A percentile compares a stretch with the other conserved stretches of the same genome.
Conservation (phyloP, 2,888 invertebrate genomes). For the Apamea crenata region DNA sequence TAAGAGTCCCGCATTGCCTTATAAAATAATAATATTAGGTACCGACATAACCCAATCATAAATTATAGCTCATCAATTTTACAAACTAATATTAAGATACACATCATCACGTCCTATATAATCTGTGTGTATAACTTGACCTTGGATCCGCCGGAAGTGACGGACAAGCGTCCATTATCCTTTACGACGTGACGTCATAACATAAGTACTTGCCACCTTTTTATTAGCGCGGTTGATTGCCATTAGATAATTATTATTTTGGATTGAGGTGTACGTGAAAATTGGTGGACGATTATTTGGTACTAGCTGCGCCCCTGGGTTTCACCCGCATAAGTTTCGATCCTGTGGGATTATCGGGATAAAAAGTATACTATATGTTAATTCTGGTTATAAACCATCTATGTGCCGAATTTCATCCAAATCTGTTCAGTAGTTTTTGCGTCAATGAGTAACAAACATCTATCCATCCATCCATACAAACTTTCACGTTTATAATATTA, state of each 20-base stretch:
- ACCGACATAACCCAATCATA: neutral
- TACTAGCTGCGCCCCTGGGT: neutral
- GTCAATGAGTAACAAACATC: too few species aligned
- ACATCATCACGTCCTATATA: conserved; percentile 32
- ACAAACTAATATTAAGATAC: conserved; percentile 26
- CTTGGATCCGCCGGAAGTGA: conserved; percentile 72
- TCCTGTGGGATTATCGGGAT: too few species aligned
- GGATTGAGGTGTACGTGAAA: conserved; percentile 38
- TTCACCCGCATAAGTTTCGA: too few species aligned
- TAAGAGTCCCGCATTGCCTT: too few species aligned
- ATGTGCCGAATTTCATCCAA: too few species aligned
- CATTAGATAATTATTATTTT: conserved; percentile 51
- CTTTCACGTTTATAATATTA: too few species aligned
- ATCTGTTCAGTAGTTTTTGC: too few species aligned
- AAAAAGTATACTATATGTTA: too few species aligned
- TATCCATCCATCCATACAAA: too few species aligned
- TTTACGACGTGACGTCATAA: conserved; percentile 56
- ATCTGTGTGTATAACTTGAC: conserved; percentile 61
- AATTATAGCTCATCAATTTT: neutral
- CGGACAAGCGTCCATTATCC: conserved; percentile 64
- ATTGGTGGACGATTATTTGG: conserved; percentile 37
- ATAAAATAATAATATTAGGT: neutral
- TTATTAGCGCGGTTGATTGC: conserved; percentile 54
- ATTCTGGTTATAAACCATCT: too few species aligned
- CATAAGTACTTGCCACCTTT: conserved; percentile 43